Evolutionary conservation across 2,797 vertebrate species (phyloP).

Genomic region (Siniperca undulata): DNA sequence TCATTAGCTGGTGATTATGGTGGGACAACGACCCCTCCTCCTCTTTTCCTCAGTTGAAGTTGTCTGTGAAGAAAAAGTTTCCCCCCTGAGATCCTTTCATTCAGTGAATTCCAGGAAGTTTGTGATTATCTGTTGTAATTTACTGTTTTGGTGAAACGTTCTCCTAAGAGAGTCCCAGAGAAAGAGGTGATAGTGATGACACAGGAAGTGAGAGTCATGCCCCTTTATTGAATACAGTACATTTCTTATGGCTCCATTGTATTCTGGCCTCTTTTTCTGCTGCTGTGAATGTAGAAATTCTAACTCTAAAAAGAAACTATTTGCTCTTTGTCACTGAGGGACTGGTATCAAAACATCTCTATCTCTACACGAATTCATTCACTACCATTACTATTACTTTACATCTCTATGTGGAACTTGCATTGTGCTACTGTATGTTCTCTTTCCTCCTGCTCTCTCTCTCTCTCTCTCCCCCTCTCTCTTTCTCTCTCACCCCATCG

Average conservation of each 20-base stretch:
- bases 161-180: not conserved
- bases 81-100: not conserved
- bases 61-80: not conserved
- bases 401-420: too few species aligned
- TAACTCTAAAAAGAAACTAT: not conserved
- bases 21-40: not conserved
- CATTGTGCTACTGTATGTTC: too few species aligned
- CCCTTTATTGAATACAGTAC: not conserved
- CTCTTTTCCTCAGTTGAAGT: not conserved
- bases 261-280: not conserved
- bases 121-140: constrained; percentile 1
- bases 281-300: not conserved
- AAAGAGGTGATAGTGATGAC: not conserved
- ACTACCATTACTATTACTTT: too few species aligned
- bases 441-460: too few species aligned
- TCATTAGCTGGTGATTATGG: constrained; percentile 46
- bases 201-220: not conserved
- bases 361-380: not conserved
- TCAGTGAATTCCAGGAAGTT: not conserved
- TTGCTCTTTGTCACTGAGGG: not conserved
- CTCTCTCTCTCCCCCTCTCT: too few species aligned
- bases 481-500: too few species aligned
- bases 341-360: not conserved
- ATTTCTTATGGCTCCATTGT: too few species aligned
- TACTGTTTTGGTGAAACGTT: not conserved